phyloP scores from a whole-genome alignment of 1,140 invertebrate genomes.

The Colletes latitarsis region DNA sequence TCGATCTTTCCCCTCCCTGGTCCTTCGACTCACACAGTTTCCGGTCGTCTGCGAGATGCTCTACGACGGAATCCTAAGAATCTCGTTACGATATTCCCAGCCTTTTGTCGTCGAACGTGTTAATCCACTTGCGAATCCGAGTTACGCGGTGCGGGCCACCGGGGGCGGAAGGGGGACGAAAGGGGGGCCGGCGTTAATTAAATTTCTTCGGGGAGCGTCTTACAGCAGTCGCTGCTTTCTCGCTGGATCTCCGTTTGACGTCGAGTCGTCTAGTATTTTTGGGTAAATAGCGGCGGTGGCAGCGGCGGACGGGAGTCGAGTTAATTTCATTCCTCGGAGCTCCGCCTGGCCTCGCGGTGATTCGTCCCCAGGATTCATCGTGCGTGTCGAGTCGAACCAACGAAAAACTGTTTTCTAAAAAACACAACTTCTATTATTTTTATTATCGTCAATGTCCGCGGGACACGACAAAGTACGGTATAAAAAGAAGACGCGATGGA shows the following conservation, averaged over 20 bases:
- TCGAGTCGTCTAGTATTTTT: slow-evolving; percentile 38
- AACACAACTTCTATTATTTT: background rate
- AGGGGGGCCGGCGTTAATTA: slow-evolving; percentile 35
- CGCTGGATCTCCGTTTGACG: slow-evolving; percentile 21
- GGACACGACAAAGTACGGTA: no score
- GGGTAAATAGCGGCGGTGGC: slow-evolving; percentile 22
- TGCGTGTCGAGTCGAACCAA: background rate
- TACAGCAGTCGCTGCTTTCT: background rate
- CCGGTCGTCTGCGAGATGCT: slow-evolving; percentile 48
- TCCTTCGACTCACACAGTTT: slow-evolving; percentile 9
- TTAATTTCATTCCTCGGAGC: slow-evolving; percentile 17
- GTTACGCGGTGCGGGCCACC: slow-evolving; percentile 24
- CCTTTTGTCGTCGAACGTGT: slow-evolving; percentile 41
- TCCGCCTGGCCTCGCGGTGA: background rate
- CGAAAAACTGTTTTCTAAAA: background rate
- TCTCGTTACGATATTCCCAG: slow-evolving; percentile 41
- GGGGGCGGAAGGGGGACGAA: no score
- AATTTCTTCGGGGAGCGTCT: slow-evolving; percentile 41
- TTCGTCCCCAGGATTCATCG: background rate
- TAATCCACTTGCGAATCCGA: slow-evolving; percentile 52
- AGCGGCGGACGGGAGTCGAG: background rate
- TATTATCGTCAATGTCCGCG: no score
- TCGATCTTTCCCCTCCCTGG: background rate
- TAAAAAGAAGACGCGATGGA: no score
- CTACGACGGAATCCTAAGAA: slow-evolving; percentile 55